Percentiles rank a stretch among this genome's conserved stretches.
Evolutionary conservation across 2,888 invertebrate species (phyloP).

Genomic region (Leptogaster cylindrica): DNA sequence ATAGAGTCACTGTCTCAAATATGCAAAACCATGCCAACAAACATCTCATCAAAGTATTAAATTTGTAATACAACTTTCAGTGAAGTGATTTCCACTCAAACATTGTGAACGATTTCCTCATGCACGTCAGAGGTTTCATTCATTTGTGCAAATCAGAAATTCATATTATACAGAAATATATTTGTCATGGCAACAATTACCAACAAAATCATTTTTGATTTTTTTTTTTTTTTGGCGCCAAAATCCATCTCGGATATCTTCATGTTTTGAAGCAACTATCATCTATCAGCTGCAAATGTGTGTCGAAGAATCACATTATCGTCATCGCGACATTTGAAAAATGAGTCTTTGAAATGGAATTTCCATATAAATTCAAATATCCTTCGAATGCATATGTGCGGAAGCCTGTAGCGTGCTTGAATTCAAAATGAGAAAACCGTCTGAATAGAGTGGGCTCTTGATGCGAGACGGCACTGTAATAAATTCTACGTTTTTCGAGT

Average conservation of each 20-base stretch:
- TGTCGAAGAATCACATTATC: conserved; percentile 35
- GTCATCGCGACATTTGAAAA: conserved; percentile 22
- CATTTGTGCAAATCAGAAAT: too few relatives aligned
- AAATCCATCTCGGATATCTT: too few relatives aligned
- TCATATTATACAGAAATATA: too few relatives aligned
- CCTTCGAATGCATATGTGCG: conserved; percentile 21
- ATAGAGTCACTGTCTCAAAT: too few relatives aligned
- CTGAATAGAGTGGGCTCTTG: conserved; percentile 20
- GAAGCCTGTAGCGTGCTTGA: conserved; percentile 14
- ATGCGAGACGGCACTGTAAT: conserved; percentile 8
- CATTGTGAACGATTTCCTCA: too few relatives aligned
- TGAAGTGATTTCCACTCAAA: too few relatives aligned
- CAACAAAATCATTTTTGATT: too few relatives aligned
- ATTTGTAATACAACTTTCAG: too few relatives aligned
- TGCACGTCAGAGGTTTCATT: too few relatives aligned
- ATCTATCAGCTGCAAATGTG: conserved; percentile 4
- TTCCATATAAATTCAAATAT: conserved; percentile 37
- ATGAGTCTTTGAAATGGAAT: conserved; percentile 27
- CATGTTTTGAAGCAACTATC: conserved; percentile 17
- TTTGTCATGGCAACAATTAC: too few relatives aligned
- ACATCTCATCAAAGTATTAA: too few relatives aligned
- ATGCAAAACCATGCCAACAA: too few relatives aligned
- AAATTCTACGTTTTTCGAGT: conserved; percentile 23
- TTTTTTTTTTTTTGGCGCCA: background rate
- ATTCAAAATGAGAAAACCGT: conserved; percentile 23